phyloP scores from a whole-genome alignment of 1,140 invertebrate genomes.

The Drosophila seguyi region DNA sequence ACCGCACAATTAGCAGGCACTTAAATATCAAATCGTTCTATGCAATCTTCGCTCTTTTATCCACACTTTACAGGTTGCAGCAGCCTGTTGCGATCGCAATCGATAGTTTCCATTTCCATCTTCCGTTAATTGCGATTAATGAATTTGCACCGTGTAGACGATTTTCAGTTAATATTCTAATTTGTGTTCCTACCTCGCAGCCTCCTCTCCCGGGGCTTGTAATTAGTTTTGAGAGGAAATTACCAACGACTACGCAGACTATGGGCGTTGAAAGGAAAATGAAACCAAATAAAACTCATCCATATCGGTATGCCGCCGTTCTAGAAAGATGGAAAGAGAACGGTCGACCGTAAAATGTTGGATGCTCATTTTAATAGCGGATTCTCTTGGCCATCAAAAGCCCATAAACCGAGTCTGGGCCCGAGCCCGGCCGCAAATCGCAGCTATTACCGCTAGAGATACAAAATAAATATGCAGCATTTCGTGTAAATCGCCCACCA shows the following conservation, averaged over 20 bases:
- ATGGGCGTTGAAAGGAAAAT: slow-evolving; percentile 57
- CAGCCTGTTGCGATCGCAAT: slow-evolving; percentile 10
- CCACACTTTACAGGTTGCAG: neutral
- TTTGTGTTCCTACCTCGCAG: slow-evolving; percentile 13
- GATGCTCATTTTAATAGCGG: slow-evolving; percentile 61
- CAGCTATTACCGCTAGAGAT: slow-evolving; percentile 39
- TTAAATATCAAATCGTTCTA: slow-evolving; percentile 5
- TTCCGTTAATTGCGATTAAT: slow-evolving; percentile 68
- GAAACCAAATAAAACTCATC: slow-evolving; percentile 19
- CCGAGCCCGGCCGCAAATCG: slow-evolving; percentile 41
- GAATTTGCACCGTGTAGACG: slow-evolving; percentile 63
- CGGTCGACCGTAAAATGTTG: slow-evolving; percentile 49
- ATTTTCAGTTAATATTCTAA: slow-evolving; percentile 61
- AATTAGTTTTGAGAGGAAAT: slow-evolving; percentile 75
- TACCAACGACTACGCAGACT: slow-evolving; percentile 44
- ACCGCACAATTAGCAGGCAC: slow-evolving; percentile 13
- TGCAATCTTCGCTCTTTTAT: neutral
- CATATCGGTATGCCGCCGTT: slow-evolving; percentile 1
- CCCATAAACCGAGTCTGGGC: slow-evolving; percentile 55
- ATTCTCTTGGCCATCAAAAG: slow-evolving; percentile 62
- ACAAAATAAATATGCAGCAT: slow-evolving; percentile 74
- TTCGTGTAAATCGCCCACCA: slow-evolving; percentile 71
- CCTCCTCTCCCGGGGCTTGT: slow-evolving; percentile 15
- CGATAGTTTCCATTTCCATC: slow-evolving; percentile 17
- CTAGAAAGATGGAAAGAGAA: slow-evolving; percentile 11